Percentiles rank a stretch among this genome's conserved stretches.
These are phyloP conservation scores for Naso thynnoides DNA, from an alignment of 2,797 vertebrate species.

Conservation along the genomic window DNA sequence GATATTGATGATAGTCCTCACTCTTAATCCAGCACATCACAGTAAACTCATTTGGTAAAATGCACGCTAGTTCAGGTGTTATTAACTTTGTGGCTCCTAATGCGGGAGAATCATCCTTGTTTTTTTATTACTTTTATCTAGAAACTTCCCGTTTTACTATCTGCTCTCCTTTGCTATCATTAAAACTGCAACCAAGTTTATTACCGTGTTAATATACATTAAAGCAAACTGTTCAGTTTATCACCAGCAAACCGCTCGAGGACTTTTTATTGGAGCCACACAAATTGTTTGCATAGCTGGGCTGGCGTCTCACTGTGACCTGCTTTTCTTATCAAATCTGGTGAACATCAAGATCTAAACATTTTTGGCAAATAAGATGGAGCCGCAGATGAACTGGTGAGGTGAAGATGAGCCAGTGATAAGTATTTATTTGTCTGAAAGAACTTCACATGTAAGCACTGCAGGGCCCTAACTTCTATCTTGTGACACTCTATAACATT, in stretches of 20 bases:
- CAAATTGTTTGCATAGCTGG: neutral
- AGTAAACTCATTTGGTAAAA: neutral
- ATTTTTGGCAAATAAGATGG: neutral
- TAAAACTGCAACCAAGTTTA: neutral
- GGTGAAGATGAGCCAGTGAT: neutral
- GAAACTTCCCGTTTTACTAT: neutral
- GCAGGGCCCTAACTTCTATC: neutral
- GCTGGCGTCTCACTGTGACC: neutral
- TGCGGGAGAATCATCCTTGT: neutral
- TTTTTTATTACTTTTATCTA: neutral
- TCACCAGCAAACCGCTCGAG: neutral
- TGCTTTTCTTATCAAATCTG: neutral
- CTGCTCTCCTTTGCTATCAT: neutral
- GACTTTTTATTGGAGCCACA: neutral
- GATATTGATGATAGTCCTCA: neutral
- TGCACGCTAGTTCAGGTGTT: neutral
- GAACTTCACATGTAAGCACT: neutral
- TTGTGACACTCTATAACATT: neutral
- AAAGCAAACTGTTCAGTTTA: constrained; percentile 8
- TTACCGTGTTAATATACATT: constrained; percentile 1
- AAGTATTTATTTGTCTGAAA: neutral
- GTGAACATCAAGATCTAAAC: constrained; percentile 2
- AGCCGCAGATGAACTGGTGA: neutral
- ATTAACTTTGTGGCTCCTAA: neutral
- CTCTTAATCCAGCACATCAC: neutral